phyloP scores from a whole-genome alignment of 2,888 invertebrate genomes.

The Cerastoderma edule region DNA sequence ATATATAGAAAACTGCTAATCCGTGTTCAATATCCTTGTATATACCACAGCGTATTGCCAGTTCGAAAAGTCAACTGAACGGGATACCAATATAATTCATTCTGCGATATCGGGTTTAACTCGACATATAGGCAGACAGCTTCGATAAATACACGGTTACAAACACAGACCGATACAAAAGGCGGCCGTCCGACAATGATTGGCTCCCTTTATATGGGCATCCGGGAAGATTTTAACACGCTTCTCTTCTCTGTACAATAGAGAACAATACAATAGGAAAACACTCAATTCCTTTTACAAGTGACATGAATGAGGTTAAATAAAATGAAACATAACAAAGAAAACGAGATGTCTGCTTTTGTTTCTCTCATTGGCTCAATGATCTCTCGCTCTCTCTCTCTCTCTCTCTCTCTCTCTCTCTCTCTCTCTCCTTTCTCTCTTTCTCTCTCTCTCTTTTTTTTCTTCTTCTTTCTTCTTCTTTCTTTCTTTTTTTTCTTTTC shows the following conservation, averaged over 20 bases:
- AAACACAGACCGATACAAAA: too few species aligned
- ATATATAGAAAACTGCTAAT: too few species aligned
- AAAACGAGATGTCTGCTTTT: background rate
- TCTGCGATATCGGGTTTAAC: too few species aligned
- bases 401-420: conserved; percentile 29
- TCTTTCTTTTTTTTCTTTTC: background rate
- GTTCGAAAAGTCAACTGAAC: too few species aligned
- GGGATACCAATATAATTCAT: too few species aligned
- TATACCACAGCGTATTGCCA: too few species aligned
- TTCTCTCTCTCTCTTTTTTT: background rate
- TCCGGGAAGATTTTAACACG: background rate
- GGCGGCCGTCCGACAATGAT: too few species aligned
- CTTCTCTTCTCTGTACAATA: background rate
- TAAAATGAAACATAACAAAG: background rate
- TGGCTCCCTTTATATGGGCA: too few species aligned
- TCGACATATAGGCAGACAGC: too few species aligned
- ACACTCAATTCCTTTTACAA: background rate
- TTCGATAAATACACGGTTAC: too few species aligned
- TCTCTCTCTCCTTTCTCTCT: conserved; percentile 4
- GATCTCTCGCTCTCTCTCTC: conserved; percentile 13
- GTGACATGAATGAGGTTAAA: background rate
- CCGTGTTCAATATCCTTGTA: too few species aligned
- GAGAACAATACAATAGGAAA: background rate
- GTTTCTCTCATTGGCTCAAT: background rate
- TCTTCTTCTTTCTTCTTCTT: conserved; percentile 15